phyloP scores from a whole-genome alignment of 2,888 invertebrate species.

The Scelioninae gen. 1 region DNA sequence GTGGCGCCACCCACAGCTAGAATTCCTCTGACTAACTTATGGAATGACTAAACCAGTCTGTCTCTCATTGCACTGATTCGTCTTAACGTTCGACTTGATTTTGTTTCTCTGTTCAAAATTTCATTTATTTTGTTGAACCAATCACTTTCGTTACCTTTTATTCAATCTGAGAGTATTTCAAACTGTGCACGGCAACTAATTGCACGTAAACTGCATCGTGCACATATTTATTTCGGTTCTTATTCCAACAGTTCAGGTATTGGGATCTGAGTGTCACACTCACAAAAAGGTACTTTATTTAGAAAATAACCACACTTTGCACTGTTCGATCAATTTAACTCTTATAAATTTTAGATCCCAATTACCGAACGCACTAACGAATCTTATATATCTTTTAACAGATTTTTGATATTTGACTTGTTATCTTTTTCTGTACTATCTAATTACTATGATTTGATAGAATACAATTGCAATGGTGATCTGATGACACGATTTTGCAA shows the following conservation, averaged over 20 bases:
- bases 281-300: no score
- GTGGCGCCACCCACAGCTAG: constrained; percentile 30
- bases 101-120: constrained; percentile 73
- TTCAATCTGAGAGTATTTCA: constrained; percentile 71
- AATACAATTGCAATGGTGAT: constrained; percentile 53
- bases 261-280: constrained; percentile 9
- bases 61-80: constrained; percentile 67
- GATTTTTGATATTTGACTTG: constrained; percentile 4
- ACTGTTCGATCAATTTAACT: no score
- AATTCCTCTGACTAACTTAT: no score
- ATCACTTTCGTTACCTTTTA: constrained; percentile 64
- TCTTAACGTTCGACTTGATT: constrained; percentile 79
- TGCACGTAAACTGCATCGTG: constrained; percentile 62
- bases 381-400: not conserved
- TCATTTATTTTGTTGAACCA: constrained; percentile 34
- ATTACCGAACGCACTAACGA: constrained; percentile 3
- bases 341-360: constrained; percentile 7
- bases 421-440: constrained; percentile 5
- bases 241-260: constrained; percentile 12
- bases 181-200: constrained; percentile 62
- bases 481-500: constrained; percentile 49
- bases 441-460: constrained; percentile 24
- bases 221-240: constrained; percentile 30
- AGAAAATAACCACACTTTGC: no score
- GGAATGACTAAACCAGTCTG: no score